Evolutionary conservation across 2,113 vertebrate genomes (phyloP).

Genomic region (zebrafish (Danio rerio)): DNA sequence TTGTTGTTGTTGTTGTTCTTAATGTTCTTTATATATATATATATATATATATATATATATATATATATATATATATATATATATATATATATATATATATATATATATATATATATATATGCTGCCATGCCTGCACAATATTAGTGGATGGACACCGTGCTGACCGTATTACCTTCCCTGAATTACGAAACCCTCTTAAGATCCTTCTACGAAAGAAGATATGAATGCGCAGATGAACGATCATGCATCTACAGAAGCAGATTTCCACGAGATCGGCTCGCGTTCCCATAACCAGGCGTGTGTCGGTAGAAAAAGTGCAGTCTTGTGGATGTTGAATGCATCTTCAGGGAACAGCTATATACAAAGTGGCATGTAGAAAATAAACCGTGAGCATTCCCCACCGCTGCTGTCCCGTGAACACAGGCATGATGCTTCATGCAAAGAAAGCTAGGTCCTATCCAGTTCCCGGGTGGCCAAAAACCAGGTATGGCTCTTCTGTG

Average conservation of each 20-base stretch:
- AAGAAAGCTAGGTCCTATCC: conserved; percentile 55
- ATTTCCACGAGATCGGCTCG: too few relatives aligned
- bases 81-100: too few relatives aligned
- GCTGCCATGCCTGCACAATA: too few relatives aligned
- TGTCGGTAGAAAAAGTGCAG: conserved; percentile 59
- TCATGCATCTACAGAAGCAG: not conserved
- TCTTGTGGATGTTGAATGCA: conserved; percentile 67
- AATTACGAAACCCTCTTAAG: not conserved
- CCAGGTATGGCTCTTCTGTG: conserved; percentile 50
- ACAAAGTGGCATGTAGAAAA: conserved; percentile 77
- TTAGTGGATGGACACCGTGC: too few relatives aligned
- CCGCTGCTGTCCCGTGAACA: conserved; percentile 71
- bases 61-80: too few relatives aligned
- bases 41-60: too few relatives aligned
- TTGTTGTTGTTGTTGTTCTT: too few relatives aligned
- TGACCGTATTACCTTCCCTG: conserved; percentile 1
- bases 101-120: too few relatives aligned
- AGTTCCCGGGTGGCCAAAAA: conserved; percentile 42
- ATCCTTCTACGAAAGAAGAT: conserved; percentile 10
- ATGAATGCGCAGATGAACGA: not conserved
- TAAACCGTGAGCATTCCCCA: conserved; percentile 54
- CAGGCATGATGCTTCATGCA: conserved; percentile 72
- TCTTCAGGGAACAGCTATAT: conserved; percentile 72
- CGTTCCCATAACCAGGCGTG: conserved; percentile 53
- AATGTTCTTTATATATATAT: too few relatives aligned